Conservation (phyloP, 1,140 invertebrate genomes). For the Drosophila sechellia region DNA sequence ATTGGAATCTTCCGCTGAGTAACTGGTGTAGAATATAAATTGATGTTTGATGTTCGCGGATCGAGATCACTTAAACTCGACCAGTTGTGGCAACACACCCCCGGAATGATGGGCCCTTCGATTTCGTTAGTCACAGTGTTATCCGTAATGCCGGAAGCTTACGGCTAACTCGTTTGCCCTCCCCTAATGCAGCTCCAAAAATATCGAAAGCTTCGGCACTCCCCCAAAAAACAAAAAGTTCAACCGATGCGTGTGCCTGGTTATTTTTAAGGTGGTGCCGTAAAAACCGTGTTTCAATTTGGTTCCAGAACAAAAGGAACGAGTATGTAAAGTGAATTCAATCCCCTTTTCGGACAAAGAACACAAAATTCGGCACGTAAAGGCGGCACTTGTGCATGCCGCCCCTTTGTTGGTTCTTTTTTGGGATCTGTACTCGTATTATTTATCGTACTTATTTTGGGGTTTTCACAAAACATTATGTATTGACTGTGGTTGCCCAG, state of each 20-base stretch:
- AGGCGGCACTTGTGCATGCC: slow-evolving; percentile 59
- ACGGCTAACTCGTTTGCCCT: slow-evolving; percentile 49
- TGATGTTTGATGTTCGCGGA: no score
- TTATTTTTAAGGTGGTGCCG: slow-evolving; percentile 44
- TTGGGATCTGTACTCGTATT: slow-evolving; percentile 26
- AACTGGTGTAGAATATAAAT: no score
- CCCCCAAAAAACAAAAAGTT: slow-evolving; percentile 18
- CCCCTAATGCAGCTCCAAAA: slow-evolving; percentile 12
- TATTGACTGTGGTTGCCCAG: slow-evolving; percentile 58
- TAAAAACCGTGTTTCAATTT: slow-evolving; percentile 51
- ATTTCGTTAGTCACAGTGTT: slow-evolving; percentile 35
- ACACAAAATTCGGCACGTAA: slow-evolving; percentile 50
- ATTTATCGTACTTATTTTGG: slow-evolving; percentile 48
- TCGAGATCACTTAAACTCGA: not conserved
- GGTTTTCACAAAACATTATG: slow-evolving; percentile 65
- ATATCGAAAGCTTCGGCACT: slow-evolving; percentile 32
- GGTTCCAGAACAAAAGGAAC: slow-evolving; percentile 42
- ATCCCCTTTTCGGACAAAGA: slow-evolving; percentile 38
- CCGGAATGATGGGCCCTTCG: slow-evolving; percentile 15
- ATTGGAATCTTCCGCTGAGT: not conserved
- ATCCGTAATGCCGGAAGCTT: slow-evolving; percentile 58
- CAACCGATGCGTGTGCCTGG: slow-evolving; percentile 3
- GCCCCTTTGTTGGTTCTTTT: slow-evolving; percentile 31
- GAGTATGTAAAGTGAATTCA: slow-evolving; percentile 36
- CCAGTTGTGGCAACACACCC: slow-evolving; percentile 15